These are phyloP conservation scores for Andricus quercusramuli DNA, from an alignment of 2,888 invertebrate species.

Conservation along the genomic window DNA sequence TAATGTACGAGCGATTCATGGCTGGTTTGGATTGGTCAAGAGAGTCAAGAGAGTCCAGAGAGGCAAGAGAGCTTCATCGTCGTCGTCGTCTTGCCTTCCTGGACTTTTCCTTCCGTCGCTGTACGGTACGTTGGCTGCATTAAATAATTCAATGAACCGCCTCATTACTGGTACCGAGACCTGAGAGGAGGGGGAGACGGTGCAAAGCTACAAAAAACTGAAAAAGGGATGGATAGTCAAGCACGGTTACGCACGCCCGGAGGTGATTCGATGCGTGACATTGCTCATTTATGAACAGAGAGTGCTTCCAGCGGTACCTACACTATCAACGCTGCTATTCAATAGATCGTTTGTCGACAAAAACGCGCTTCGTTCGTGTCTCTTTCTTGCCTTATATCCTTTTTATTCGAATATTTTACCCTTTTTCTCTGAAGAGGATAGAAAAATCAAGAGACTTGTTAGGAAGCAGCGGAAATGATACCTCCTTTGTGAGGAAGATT, in stretches of 20 bases:
- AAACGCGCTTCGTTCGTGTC: not conserved
- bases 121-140: constrained; percentile 52
- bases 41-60: not conserved
- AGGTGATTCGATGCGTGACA: constrained; percentile 72
- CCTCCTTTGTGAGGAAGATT: not conserved
- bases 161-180: constrained; percentile 57
- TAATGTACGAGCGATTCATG: constrained; percentile 20
- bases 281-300: constrained; percentile 64
- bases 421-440: not conserved
- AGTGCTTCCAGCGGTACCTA: constrained; percentile 25
- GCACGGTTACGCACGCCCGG: constrained; percentile 66
- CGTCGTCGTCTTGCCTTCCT: constrained; percentile 20
- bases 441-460: constrained; percentile 36
- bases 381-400: not conserved
- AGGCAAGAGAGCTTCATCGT: too few species aligned
- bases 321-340: constrained; percentile 28
- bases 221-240: constrained; percentile 61
- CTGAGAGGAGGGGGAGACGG: constrained; percentile 49
- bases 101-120: constrained; percentile 32
- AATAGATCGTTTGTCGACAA: constrained; percentile 40
- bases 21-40: constrained; percentile 27
- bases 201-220: constrained; percentile 49
- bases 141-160: constrained; percentile 70
- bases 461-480: constrained; percentile 1
- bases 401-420: constrained; percentile 11